phyloP scores from a whole-genome alignment of 2,797 vertebrate species.

The Sternotherus odoratus region DNA sequence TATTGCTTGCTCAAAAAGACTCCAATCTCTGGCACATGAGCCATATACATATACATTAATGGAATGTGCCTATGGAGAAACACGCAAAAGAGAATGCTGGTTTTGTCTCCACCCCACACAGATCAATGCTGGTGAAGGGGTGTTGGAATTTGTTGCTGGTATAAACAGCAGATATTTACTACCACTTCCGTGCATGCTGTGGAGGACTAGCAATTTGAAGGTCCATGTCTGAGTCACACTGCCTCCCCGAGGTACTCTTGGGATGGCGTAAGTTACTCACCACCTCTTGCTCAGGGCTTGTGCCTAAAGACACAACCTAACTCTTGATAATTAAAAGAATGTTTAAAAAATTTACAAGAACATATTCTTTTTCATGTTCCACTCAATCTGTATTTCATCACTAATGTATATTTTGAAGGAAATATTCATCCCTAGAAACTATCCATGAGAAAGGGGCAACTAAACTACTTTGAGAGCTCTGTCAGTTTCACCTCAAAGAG shows the following conservation, averaged over 20 bases:
- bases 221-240: too few relatives aligned
- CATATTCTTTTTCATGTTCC: neutral
- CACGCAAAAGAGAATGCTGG: neutral
- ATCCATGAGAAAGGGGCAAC: fast-evolving
- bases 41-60: too few relatives aligned
- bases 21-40: too few relatives aligned
- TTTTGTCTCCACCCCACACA: neutral
- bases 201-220: too few relatives aligned
- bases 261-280: neutral
- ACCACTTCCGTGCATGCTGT: neutral
- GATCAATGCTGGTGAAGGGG: neutral
- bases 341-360: neutral
- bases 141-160: neutral
- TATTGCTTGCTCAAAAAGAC: too few relatives aligned
- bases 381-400: fast-evolving
- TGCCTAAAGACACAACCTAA: neutral
- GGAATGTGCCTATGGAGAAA: too few relatives aligned
- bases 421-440: neutral
- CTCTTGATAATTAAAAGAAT: neutral
- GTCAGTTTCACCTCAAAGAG: neutral
- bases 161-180: neutral
- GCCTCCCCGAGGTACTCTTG: neutral
- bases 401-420: too few relatives aligned
- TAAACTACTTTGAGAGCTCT: neutral
- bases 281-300: neutral